These are phyloP conservation scores for Hyles lineata DNA, from an alignment of 2,888 invertebrate species.

Conservation along the genomic window DNA sequence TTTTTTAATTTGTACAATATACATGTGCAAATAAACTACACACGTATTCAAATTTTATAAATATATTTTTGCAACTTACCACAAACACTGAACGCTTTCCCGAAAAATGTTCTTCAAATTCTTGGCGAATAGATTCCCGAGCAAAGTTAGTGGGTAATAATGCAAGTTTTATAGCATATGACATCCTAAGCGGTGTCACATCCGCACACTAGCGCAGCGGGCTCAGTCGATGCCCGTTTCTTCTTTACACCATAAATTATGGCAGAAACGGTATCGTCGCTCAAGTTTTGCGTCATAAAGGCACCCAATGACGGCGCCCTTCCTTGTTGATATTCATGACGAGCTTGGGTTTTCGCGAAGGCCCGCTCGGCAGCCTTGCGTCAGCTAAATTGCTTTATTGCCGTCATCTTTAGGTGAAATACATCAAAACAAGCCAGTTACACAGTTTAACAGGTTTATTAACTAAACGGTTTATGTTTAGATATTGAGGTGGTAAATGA, in stretches of 20 bases:
- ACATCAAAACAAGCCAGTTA: conserved; percentile 48
- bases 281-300: conserved; percentile 59
- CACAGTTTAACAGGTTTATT: conserved; percentile 30
- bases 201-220: not conserved
- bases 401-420: conserved; percentile 62
- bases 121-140: not conserved
- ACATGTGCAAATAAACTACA: no score
- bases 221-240: conserved; percentile 8
- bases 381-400: conserved; percentile 78
- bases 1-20: no score
- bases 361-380: conserved; percentile 54
- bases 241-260: conserved; percentile 36
- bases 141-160: conserved; percentile 1
- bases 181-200: not conserved
- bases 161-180: not conserved
- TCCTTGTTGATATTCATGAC: conserved; percentile 78
- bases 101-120: not conserved
- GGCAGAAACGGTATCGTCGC: conserved; percentile 44
- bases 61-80: not conserved
- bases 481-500: not conserved
- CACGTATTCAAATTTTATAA: no score
- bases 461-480: conserved; percentile 11
- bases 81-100: not conserved
- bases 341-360: conserved; percentile 51
- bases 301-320: conserved; percentile 47